Conservation (phyloP, 2,113 vertebrate genomes). For the Prionailurus viverrinus region DNA sequence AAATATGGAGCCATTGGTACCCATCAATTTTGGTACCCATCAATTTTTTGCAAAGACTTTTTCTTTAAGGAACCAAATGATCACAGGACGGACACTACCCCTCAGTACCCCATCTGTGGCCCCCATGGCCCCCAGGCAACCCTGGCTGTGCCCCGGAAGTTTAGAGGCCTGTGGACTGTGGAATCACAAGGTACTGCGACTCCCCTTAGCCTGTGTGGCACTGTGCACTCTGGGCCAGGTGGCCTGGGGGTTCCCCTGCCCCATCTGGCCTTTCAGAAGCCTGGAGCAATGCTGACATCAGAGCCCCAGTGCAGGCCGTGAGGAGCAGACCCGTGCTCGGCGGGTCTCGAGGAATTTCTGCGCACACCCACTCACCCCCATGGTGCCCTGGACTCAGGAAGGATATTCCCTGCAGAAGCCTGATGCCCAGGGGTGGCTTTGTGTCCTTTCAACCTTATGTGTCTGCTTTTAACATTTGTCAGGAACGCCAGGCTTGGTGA, state of each 20-base stretch:
- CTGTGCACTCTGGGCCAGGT: not conserved
- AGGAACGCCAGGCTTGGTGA: not conserved
- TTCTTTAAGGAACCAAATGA: not conserved
- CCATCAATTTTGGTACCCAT: not conserved
- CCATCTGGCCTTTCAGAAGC: not conserved
- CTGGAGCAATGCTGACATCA: not conserved
- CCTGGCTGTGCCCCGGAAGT: not conserved
- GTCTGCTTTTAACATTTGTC: no score
- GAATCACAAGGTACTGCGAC: not conserved
- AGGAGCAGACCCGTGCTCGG: not conserved
- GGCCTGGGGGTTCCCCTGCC: not conserved
- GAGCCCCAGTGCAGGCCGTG: fast-evolving
- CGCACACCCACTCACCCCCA: not conserved
- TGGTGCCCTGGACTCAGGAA: not conserved
- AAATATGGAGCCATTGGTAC: fast-evolving
- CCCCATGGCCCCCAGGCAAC: not conserved
- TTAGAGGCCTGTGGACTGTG: not conserved
- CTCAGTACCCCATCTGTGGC: not conserved
- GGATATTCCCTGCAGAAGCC: not conserved
- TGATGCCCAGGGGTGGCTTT: fast-evolving
- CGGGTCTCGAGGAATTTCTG: fast-evolving
- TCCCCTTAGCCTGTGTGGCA: not conserved
- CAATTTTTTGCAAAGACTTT: not conserved
- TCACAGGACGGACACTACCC: not conserved
- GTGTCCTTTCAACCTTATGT: fast-evolving